phyloP scores from a whole-genome alignment of 2,888 invertebrate genomes.

The Tachina grossa region DNA sequence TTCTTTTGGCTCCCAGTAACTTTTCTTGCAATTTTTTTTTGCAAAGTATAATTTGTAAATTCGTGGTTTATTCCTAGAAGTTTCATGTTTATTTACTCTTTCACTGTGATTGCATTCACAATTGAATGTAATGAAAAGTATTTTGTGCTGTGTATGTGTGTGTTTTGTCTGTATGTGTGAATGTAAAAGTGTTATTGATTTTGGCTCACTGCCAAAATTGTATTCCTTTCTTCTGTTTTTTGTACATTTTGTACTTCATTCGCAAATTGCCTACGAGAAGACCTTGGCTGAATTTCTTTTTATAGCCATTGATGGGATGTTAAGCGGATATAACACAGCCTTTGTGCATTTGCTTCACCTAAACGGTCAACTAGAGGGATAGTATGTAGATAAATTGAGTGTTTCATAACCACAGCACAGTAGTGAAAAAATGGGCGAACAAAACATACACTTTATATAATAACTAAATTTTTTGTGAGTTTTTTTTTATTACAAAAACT shows the following conservation, averaged over 20 bases:
- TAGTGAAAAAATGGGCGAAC: background rate
- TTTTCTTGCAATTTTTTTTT: no score
- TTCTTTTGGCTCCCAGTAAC: no score
- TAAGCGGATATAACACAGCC: slow-evolving; percentile 9
- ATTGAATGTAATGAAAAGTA: background rate
- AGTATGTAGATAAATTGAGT: background rate
- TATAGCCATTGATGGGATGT: background rate
- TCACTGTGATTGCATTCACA: background rate
- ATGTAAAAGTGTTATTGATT: slow-evolving; percentile 59
- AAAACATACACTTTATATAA: slow-evolving; percentile 20
- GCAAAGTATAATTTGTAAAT: background rate
- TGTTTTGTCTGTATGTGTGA: background rate
- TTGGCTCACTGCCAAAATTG: slow-evolving; percentile 63
- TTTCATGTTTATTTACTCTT: slow-evolving; percentile 12
- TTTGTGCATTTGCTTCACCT: background rate
- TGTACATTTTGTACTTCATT: slow-evolving; percentile 46
- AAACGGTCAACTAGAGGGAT: background rate
- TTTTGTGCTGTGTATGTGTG: background rate
- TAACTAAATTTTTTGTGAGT: slow-evolving; percentile 33
- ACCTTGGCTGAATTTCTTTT: slow-evolving; percentile 15
- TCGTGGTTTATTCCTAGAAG: slow-evolving; percentile 14
- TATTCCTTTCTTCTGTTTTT: slow-evolving; percentile 13
- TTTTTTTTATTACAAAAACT: no score
- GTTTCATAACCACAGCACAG: background rate
- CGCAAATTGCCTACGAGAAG: slow-evolving; percentile 41